Conservation (phyloP, 1,140 invertebrate species). For the Agrypnia vestita region DNA sequence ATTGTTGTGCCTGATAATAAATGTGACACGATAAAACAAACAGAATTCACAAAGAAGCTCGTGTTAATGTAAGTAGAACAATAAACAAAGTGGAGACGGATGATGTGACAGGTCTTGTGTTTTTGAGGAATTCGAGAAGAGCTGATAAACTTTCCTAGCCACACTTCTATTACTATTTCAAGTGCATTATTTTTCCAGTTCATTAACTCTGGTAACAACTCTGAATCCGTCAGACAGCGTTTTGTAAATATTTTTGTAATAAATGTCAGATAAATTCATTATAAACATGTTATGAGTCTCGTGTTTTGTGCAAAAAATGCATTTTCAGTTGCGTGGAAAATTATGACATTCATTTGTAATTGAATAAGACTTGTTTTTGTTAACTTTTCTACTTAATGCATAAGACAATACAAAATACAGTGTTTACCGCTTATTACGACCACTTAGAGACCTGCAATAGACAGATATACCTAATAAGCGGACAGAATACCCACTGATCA, state of each 20-base stretch:
- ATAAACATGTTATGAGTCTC: background rate
- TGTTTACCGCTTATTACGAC: too few relatives aligned
- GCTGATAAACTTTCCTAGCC: background rate
- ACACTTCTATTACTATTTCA: background rate
- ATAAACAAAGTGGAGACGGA: slow-evolving; percentile 10
- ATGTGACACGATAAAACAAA: slow-evolving; percentile 19
- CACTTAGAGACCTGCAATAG: too few relatives aligned
- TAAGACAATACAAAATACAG: too few relatives aligned
- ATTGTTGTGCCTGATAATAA: slow-evolving; percentile 24
- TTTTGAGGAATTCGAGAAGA: slow-evolving; percentile 10
- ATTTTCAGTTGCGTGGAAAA: background rate
- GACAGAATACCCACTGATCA: too few relatives aligned
- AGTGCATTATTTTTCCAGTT: background rate
- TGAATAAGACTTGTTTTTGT: too few relatives aligned
- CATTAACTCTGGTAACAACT: background rate
- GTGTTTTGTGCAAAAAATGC: background rate
- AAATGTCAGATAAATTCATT: background rate
- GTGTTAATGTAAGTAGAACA: background rate
- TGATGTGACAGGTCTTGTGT: background rate
- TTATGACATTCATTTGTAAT: too few relatives aligned
- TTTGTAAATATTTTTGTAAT: slow-evolving; percentile 1
- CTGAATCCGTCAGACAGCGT: background rate
- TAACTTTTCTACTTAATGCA: too few relatives aligned
- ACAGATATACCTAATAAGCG: too few relatives aligned
- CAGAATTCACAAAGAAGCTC: background rate